phyloP scores from a whole-genome alignment of 2,888 invertebrate genomes.

The Bugulina stolonifera region DNA sequence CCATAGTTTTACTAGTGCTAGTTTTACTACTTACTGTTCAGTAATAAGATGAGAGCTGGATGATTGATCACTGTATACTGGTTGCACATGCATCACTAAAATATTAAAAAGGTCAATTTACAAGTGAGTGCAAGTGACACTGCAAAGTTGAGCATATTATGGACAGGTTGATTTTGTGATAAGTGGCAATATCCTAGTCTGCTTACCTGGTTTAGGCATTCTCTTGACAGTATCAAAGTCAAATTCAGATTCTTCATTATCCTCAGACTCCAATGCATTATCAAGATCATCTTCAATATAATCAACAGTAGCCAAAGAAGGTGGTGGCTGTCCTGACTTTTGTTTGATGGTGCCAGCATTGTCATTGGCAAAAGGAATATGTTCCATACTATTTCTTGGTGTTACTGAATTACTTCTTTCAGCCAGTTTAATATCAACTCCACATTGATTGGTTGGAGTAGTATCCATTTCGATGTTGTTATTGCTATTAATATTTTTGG shows the following conservation, averaged over 20 bases:
- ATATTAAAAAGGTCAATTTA: not conserved
- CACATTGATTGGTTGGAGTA: constrained; percentile 14
- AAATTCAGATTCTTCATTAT: constrained; percentile 16
- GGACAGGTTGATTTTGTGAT: not conserved
- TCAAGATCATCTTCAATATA: not conserved
- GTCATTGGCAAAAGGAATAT: constrained; percentile 87
- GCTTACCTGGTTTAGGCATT: constrained; percentile 22
- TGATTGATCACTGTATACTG: not conserved
- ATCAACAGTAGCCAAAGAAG: not conserved
- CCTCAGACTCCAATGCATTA: constrained; percentile 10
- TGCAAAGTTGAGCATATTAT: too few species aligned
- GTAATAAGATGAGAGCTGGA: not conserved
- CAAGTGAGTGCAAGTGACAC: too few species aligned
- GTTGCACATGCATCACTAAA: not conserved
- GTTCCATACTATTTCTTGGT: constrained; percentile 21
- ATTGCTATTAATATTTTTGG: constrained; percentile 96
- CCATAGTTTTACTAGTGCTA: too few species aligned
- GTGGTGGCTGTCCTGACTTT: constrained; percentile 47
- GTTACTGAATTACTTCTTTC: not conserved
- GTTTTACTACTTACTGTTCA: not conserved
- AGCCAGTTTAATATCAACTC: not conserved
- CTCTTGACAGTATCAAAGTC: constrained; percentile 17
- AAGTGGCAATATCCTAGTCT: not conserved
- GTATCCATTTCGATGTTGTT: constrained; percentile 71
- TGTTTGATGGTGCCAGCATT: constrained; percentile 97